phyloP scores from a whole-genome alignment of 2,888 invertebrate genomes.

The Priocnemis perturbator region DNA sequence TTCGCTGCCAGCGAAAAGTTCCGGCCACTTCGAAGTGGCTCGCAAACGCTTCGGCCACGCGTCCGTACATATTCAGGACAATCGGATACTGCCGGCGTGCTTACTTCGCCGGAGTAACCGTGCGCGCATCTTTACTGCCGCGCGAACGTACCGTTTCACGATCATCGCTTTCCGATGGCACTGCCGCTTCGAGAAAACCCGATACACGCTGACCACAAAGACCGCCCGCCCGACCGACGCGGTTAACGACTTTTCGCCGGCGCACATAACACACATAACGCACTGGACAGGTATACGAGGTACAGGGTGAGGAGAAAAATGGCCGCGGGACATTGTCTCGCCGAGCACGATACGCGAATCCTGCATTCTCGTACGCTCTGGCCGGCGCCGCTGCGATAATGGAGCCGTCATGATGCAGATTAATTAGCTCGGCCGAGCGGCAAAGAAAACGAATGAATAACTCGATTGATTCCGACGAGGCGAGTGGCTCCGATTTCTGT shows the following conservation, averaged over 20 bases:
- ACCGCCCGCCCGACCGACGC: not conserved
- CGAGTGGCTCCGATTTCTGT: no score
- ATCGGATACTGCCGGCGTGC: not conserved
- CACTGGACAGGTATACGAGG: not conserved
- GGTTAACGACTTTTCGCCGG: slow-evolving; percentile 28
- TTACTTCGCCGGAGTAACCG: not conserved
- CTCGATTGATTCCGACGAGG: no score
- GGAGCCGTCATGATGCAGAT: slow-evolving; percentile 53
- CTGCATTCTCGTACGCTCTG: slow-evolving; percentile 44
- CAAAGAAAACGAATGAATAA: not conserved
- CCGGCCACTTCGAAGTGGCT: no score
- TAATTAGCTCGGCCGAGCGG: slow-evolving; percentile 48
- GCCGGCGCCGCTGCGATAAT: slow-evolving; percentile 50
- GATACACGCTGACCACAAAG: no score
- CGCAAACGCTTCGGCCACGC: not conserved
- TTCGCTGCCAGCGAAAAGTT: no score
- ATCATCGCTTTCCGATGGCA: not conserved
- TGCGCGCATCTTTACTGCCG: slow-evolving; percentile 19
- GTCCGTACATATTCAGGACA: not conserved
- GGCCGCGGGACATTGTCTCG: slow-evolving; percentile 38
- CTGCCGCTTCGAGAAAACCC: not conserved
- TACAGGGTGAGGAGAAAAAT: slow-evolving; percentile 41
- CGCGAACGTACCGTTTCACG: slow-evolving; percentile 6
- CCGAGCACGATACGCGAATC: slow-evolving; percentile 45
- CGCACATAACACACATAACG: slow-evolving; percentile 11